These are phyloP conservation scores for Oncorhynchus clarkii DNA, from an alignment of 2,113 vertebrate species.

Conservation along the genomic window DNA sequence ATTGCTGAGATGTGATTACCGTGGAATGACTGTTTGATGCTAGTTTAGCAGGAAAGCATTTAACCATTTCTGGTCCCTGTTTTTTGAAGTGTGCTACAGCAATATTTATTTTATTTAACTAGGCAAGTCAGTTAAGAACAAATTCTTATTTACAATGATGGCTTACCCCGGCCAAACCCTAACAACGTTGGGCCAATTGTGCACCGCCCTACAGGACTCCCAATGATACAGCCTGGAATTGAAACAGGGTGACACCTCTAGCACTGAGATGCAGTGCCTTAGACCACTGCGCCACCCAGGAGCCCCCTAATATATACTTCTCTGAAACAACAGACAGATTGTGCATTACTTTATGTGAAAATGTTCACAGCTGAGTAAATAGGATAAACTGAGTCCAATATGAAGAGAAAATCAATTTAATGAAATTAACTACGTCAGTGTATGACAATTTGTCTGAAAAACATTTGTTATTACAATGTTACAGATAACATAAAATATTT, in stretches of 20 bases:
- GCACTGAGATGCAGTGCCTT: no score
- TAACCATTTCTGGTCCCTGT: background rate
- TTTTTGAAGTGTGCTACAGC: background rate
- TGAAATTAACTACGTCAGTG: constrained; percentile 21
- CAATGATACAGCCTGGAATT: no score
- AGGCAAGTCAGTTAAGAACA: no score
- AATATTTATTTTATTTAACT: no score
- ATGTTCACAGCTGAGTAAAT: background rate
- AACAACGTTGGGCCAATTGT: no score
- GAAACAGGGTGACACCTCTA: no score
- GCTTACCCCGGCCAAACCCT: no score
- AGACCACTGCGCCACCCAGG: no score
- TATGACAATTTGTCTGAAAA: constrained; percentile 8
- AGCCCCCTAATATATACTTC: no score
- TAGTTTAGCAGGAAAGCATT: background rate
- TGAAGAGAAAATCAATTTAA: constrained; percentile 45
- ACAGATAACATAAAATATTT: constrained; percentile 14
- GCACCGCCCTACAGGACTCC: no score
- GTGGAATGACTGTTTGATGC: background rate
- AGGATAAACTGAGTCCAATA: background rate
- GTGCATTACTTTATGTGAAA: background rate
- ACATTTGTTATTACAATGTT: constrained; percentile 54
- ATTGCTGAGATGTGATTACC: background rate
- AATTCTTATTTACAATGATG: no score
- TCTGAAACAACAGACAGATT: background rate